Base-by-base conservation (phyloP, 2,888 invertebrate genomes). In the Troides aeacus region DNA sequence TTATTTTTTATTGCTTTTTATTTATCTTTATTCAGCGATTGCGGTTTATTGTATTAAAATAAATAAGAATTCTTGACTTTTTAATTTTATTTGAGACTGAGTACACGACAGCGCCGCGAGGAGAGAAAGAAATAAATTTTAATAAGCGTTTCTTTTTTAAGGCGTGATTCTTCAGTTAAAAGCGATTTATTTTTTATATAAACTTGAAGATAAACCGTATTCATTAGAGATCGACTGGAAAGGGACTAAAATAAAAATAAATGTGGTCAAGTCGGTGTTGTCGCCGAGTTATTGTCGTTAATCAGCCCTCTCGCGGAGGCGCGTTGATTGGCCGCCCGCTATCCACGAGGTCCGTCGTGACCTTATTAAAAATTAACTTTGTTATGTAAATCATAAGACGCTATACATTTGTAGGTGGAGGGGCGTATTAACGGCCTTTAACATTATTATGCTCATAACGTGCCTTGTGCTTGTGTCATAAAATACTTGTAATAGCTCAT, bases 1-100 rank as follows among this genome's bases (percentile, higher is more conserved):
- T 92, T 91, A 92, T 92, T 92, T 92, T 92, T 92, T 92, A 92
- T 92, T 91, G 86, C 89, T 85, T 92, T 92, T 92, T 92, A 92
- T 92, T 92, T 92, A 92, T 92, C 92, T 92, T 92, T 92, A 92
- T 92, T 92, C 92, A 91, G 87, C 91, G 92, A 91, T 92, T 92
- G 92, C 92, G 89, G 92, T 92, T 92, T 92, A 92, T 92, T 92
- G 92, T 92, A 92, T 92, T 92, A 92, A 92, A 92, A 92, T 92
- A 92, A 92, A 92, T 91, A 92, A 92, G 92, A 92, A 91, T 92
- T 91, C 90, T 90, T 87, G 90, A 91, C 90, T 92, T 92, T 92
- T 92, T 92, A 92, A 92, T 92, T 92, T 92, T 92, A 90, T 92
- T 92, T 86, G 86, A 85, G 84, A 79, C 90, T 83, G 84, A 87